A percentile compares a stretch with the other conserved stretches of the same genome.
These are phyloP conservation scores for Mustela erminea DNA, from an alignment of 2,797 vertebrate species.

Conservation along the genomic window DNA sequence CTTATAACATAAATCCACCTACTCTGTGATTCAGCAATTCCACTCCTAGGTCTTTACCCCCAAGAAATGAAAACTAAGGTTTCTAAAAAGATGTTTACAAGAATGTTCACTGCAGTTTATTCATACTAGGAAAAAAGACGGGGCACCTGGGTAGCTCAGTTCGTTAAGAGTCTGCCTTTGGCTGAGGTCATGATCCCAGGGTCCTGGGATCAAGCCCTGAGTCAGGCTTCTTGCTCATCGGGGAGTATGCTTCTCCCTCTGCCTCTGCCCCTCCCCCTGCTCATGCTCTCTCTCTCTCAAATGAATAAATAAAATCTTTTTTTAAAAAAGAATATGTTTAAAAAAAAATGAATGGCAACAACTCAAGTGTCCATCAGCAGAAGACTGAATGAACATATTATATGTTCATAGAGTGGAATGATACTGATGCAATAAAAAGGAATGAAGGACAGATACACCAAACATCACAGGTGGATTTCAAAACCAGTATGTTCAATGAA, in stretches of 20 bases:
- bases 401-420: background rate
- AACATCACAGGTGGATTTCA: background rate
- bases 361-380: background rate
- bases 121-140: background rate
- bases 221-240: background rate
- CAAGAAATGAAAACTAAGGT: background rate
- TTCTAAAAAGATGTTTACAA: background rate
- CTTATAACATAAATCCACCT: background rate
- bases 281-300: background rate
- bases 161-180: background rate
- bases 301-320: background rate
- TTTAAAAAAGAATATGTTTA: background rate
- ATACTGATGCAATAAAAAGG: background rate
- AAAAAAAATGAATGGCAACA: background rate
- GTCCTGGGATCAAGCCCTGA: background rate
- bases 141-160: background rate
- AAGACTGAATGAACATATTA: background rate
- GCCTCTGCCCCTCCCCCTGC: background rate
- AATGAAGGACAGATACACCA: background rate
- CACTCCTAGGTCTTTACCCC: background rate
- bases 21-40: background rate
- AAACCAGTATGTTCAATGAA: background rate
- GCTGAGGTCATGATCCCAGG: background rate
- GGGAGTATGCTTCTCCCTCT: background rate
- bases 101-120: background rate